Evolutionary conservation across 37 sponge, comb jelly and placozoan genomes (phyloP).

Genomic region (Axinella damicornis): DNA sequence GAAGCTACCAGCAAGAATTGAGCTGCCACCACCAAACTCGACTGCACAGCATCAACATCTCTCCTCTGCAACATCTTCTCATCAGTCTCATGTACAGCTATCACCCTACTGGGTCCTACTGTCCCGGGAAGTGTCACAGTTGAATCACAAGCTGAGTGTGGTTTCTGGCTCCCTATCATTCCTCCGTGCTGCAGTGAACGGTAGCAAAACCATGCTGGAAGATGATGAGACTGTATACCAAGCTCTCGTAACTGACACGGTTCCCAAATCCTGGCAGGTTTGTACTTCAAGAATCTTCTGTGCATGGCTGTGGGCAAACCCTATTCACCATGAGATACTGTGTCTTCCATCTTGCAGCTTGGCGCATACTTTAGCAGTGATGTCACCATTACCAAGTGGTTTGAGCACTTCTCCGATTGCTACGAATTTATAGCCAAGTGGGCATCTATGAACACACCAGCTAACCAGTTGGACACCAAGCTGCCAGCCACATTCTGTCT

Average conservation of each 20-base stretch:
- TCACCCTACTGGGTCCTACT: conserved; percentile 41
- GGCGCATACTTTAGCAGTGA: too few relatives aligned
- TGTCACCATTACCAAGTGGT: conserved; percentile 1
- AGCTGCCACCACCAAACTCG: too few relatives aligned
- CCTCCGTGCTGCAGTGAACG: not conserved
- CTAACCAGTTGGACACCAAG: not conserved
- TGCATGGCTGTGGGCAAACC: not conserved
- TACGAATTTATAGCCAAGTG: conserved; percentile 29
- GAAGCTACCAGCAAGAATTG: too few relatives aligned
- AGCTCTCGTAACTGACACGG: conserved; percentile 7
- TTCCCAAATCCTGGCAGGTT: conserved; percentile 32
- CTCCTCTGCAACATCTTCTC: too few relatives aligned
- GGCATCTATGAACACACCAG: conserved; percentile 23
- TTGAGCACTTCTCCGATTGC: not conserved
- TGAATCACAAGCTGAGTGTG: conserved; percentile 5
- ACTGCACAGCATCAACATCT: too few relatives aligned
- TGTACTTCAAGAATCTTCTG: not conserved
- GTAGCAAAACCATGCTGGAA: not conserved
- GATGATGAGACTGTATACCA: not conserved
- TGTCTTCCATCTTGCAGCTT: too few relatives aligned
- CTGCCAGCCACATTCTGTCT: conserved; percentile 27
- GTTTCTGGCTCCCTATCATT: not conserved
- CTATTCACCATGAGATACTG: not conserved
- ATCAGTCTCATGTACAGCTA: too few relatives aligned
- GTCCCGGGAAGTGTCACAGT: not conserved